Conservation (phyloP, 1,140 invertebrate species). For the Micrasema minimum region DNA sequence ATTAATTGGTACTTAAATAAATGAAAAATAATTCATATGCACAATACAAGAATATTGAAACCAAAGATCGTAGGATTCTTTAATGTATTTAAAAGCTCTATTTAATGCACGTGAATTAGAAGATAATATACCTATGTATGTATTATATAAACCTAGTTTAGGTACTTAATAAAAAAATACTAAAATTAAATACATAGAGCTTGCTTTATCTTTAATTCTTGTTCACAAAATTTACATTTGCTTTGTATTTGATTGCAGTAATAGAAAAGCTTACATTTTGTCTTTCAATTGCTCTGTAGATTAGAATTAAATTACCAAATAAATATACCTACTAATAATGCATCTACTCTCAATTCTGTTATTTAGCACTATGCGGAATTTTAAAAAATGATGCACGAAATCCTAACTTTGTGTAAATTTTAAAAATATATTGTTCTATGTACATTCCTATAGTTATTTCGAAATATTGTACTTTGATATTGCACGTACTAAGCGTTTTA, state of each 20-base stretch:
- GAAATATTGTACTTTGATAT: too few species aligned
- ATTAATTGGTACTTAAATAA: conserved; percentile 27
- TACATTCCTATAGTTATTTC: too few species aligned
- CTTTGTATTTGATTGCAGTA: too few species aligned
- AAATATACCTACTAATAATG: too few species aligned
- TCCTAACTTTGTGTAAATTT: too few species aligned
- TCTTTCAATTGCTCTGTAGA: too few species aligned
- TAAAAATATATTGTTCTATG: too few species aligned
- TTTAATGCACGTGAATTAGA: conserved; percentile 16
- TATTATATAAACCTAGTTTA: neutral
- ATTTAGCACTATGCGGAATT: too few species aligned
- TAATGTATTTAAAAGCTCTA: conserved; percentile 16
- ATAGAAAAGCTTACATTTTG: too few species aligned
- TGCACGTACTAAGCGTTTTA: too few species aligned
- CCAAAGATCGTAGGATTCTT: conserved; percentile 41
- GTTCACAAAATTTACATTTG: neutral
- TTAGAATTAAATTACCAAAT: neutral
- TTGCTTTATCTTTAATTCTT: conserved; percentile 5
- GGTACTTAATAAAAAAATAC: neutral
- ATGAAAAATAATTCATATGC: conserved; percentile 4
- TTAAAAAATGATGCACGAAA: too few species aligned
- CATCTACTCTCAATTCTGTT: too few species aligned
- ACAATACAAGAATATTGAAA: conserved; percentile 35
- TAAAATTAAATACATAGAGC: neutral
- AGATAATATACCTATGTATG: conserved; percentile 2